Conservation (phyloP, 2,113 vertebrate species). For the Thamnaconus septentrionalis region DNA sequence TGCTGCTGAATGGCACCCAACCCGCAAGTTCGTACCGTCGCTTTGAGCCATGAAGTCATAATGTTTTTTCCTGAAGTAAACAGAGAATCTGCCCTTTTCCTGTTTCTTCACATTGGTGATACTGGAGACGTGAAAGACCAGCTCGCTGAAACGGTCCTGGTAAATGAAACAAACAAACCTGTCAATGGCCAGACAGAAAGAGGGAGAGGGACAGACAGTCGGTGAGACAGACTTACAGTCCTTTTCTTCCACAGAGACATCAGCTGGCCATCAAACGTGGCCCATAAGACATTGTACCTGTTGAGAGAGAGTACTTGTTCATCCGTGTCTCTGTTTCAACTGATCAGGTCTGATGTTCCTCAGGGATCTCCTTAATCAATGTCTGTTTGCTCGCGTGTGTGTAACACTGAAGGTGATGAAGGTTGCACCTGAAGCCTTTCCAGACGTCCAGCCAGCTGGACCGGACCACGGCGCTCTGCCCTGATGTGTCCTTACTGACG, state of each 20-base stretch:
- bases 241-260: conserved; percentile 79
- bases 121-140: conserved; percentile 76
- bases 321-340: background rate
- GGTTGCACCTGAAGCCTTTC: conserved; percentile 74
- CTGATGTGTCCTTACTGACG: accelerated
- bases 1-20: background rate
- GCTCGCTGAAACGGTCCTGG: conserved; percentile 76
- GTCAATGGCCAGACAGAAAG: background rate
- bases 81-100: conserved; percentile 66
- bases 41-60: conserved; percentile 79
- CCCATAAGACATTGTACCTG: conserved; percentile 77
- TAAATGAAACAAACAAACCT: conserved; percentile 12
- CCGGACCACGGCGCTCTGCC: conserved; percentile 56
- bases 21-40: conserved; percentile 48
- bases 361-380: background rate
- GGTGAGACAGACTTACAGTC: conserved; percentile 51
- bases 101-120: conserved; percentile 69
- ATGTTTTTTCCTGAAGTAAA: conserved; percentile 76
- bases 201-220: background rate
- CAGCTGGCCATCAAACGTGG: conserved; percentile 68
- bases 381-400: background rate
- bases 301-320: conserved; percentile 10
- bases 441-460: conserved; percentile 78
- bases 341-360: background rate
- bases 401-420: background rate